Evolutionary conservation across 2,113 vertebrate genomes (phyloP).

Genomic region (Ibidorhyncha struthersii): DNA sequence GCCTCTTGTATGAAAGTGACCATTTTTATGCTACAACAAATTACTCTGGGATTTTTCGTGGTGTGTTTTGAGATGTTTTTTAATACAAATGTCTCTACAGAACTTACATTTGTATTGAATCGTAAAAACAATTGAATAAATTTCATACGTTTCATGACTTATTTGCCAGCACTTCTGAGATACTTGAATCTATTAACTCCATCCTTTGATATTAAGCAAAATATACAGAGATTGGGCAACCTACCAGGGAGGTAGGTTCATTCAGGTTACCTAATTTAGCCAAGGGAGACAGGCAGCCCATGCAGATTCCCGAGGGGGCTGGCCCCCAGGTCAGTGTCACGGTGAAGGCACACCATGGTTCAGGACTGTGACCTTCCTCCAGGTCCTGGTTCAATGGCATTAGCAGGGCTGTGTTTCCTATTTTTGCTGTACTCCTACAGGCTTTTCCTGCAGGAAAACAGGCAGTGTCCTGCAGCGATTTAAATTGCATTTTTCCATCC

Average conservation of each 20-base stretch:
- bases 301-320: fast-evolving
- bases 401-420: background rate
- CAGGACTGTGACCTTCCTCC: background rate
- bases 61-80: constrained; percentile 30
- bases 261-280: background rate
- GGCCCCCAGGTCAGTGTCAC: background rate
- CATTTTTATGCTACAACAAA: background rate
- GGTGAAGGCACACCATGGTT: fast-evolving
- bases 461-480: background rate
- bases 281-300: fast-evolving
- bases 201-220: constrained; percentile 23
- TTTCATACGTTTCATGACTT: constrained; percentile 48
- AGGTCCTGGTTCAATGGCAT: background rate
- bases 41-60: background rate
- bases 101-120: constrained; percentile 27
- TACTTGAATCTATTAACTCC: background rate
- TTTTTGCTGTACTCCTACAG: background rate
- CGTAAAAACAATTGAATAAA: constrained; percentile 46
- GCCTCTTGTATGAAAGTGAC: background rate
- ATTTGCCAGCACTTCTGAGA: constrained; percentile 19
- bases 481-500: constrained; percentile 6
- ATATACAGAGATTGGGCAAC: background rate
- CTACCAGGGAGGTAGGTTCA: background rate
- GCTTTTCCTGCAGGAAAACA: background rate
- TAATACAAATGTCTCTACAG: constrained; percentile 17